Evolutionary conservation across 2,888 invertebrate species (phyloP), one percentile per base, ranked within the genome.

Genomic region (Plagodis dolabraria): DNA sequence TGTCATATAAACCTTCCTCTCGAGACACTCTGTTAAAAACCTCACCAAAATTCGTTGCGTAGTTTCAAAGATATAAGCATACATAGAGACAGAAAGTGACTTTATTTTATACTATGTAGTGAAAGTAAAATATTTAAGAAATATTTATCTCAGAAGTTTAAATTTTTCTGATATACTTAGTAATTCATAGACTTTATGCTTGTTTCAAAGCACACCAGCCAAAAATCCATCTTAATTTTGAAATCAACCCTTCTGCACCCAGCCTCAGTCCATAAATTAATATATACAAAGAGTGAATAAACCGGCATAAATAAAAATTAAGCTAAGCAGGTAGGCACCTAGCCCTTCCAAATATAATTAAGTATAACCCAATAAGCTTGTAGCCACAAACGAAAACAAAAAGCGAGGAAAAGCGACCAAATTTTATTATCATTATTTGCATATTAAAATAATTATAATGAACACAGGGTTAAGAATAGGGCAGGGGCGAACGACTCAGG

Each of bases 361-460:
- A 82, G 82, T 79, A 87, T 87, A 90, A 91, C 91, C 84, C 87
- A 90, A 91, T 91, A 91, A 89, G 78, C 60, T 85, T 73, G 72
- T 70, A 65, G 79, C 76, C 80, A 74, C 82, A 80, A 83, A 83
- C 85, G 83, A 86, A 89, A 88, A 87, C 87, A 88, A 87, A 89
- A 86, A 79, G 73, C 71, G 76, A 78, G 65, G 78, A 78, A 81
- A 83, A 84, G 83, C 82, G 75, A 79, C 82, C 79, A 84, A 87
- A 92, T 92, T 90, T 92, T 89, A 92, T 92, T 92, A 92, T 88
- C 83, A 87, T 91, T 92, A 92, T 92, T 92, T 89, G 88, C 92
- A 92, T 92, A 91, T 89, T 88, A 90, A 90, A 92, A 92, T 92
- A 88, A 92, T 91, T 90, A 90, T 87, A 84, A 87, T 85, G 75